A percentile compares a stretch with the other conserved stretches of the same genome.
Evolutionary conservation across 2,888 invertebrate genomes (phyloP).

Genomic region (Caenorhabditis japonica): DNA sequence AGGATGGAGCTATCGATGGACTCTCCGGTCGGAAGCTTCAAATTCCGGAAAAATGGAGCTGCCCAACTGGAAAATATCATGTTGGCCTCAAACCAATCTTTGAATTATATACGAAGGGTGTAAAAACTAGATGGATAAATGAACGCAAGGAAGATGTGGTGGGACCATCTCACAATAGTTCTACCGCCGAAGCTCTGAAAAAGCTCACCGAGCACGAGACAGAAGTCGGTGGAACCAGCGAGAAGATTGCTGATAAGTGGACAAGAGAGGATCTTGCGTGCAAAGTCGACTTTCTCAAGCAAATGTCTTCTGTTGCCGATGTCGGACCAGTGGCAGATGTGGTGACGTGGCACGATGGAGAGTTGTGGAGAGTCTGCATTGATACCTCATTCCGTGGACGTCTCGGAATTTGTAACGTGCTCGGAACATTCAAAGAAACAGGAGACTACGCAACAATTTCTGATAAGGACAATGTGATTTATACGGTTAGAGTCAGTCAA

Average conservation of each 20-base stretch:
- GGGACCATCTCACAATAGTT: conserved; percentile 87
- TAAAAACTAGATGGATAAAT: conserved; percentile 79
- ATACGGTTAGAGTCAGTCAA: conserved; percentile 88
- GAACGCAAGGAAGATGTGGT: conserved; percentile 87
- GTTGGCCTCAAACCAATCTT: conserved; percentile 89
- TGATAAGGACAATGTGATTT: conserved; percentile 85
- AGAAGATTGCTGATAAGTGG: conserved; percentile 83
- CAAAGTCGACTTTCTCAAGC: conserved; percentile 85
- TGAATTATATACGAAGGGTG: conserved; percentile 87
- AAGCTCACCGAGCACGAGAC: conserved; percentile 84
- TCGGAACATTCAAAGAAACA: conserved; percentile 88
- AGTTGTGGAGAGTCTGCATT: conserved; percentile 89
- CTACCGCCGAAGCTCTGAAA: conserved; percentile 86
- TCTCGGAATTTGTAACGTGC: conserved; percentile 84
- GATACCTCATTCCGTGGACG: conserved; percentile 89
- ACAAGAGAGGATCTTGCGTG: conserved; percentile 90
- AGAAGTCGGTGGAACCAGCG: conserved; percentile 69
- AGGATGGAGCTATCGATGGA: conserved; percentile 84
- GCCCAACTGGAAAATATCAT: conserved; percentile 88
- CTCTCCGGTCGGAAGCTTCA: conserved; percentile 90
- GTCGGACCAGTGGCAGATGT: conserved; percentile 92
- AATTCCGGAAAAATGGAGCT: conserved; percentile 88
- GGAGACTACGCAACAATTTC: conserved; percentile 86
- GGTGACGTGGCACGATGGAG: conserved; percentile 91
- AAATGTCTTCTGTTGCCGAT: conserved; percentile 88